Evolutionary conservation across 2,797 vertebrate species (phyloP).

Genomic region (Chelon labrosus): DNA sequence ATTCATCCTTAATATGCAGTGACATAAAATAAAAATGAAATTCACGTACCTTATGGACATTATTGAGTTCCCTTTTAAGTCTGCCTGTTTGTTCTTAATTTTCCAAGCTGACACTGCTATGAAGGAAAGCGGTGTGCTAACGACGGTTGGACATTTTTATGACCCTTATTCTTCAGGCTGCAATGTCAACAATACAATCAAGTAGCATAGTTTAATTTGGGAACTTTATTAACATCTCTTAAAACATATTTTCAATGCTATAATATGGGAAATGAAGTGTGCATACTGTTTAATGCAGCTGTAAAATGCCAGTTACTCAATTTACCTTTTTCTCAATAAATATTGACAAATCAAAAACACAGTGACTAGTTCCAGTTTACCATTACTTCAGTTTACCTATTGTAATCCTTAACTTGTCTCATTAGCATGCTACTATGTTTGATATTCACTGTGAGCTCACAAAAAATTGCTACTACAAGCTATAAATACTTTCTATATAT

Average conservation of each 20-base stretch:
- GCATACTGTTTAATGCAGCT: not conserved
- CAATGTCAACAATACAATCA: not conserved
- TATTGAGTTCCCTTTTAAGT: slow-evolving; percentile 30
- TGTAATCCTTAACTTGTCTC: slow-evolving; percentile 5
- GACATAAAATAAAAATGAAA: slow-evolving; percentile 44
- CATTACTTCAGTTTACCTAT: not conserved
- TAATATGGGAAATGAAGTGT: not conserved
- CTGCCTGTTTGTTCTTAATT: slow-evolving; percentile 17
- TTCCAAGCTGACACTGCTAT: slow-evolving; percentile 1
- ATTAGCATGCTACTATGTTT: not conserved
- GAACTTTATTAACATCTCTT: not conserved
- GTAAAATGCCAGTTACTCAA: not conserved
- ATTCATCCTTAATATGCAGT: slow-evolving; percentile 40
- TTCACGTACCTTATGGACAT: slow-evolving; percentile 23
- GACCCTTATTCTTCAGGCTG: slow-evolving; percentile 2
- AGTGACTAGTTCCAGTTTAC: not conserved
- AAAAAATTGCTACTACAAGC: not conserved
- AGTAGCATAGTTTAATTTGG: slow-evolving; percentile 5
- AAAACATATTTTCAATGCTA: slow-evolving; percentile 3
- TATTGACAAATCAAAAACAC: slow-evolving; percentile 7
- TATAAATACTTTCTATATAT: slow-evolving; percentile 12
- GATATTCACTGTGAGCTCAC: not conserved
- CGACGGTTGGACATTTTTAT: slow-evolving; percentile 15
- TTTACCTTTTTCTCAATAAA: not conserved
- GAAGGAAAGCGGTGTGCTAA: slow-evolving; percentile 28